Base-by-base conservation (phyloP, 2,888 invertebrate species). In the Aleiodes testaceus region DNA sequence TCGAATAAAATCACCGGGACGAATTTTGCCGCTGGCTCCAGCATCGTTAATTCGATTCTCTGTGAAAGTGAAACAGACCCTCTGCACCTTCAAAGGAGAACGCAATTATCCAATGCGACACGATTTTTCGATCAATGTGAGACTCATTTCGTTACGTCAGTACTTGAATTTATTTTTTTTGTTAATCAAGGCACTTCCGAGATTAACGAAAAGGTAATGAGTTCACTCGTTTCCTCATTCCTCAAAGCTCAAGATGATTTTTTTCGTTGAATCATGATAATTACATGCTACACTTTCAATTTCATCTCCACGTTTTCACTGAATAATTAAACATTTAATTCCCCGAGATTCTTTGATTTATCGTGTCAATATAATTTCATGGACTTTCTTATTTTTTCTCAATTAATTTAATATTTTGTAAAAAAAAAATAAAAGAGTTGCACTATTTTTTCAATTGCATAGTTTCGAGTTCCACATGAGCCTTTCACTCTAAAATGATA, bases 41-140 rank as follows among this genome's bases (percentile, higher is more conserved):
- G 69, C 66, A 67, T 67, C 61, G 53, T 69, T 74, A 74, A 74
- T 75, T 72, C 71, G 66, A 74, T 74, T 74, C 72, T 70, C 59
- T 66, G 73, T 67, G 75, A 74, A 74, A 75, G 75, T 73, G 74
- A 74, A 72, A 65, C 52, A 49, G 47, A 49, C 26, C 26, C 55
- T 73, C 61, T 65, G 59, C 59, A 59, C 59, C 16, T 14, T 16
- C n/a, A 16, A 55, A 55, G 7, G 36, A 7, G 36, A 59, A n/a
- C 14, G 11, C 42, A 59, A 59, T 59, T 59, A 59, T 11, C 18
- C 36, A 42, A 59, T 16, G 6, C 3, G 11, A 11, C 59, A 42
- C 59, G 59, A 59, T 59, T 36, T 42, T 53, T 42, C 59, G 16
- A 59, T 42, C 16, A 42, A 59, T 59, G 14, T 42, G 18, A 3